Base-by-base conservation (phyloP, 2,797 vertebrate genomes). In the Anniella stebbinsi region DNA sequence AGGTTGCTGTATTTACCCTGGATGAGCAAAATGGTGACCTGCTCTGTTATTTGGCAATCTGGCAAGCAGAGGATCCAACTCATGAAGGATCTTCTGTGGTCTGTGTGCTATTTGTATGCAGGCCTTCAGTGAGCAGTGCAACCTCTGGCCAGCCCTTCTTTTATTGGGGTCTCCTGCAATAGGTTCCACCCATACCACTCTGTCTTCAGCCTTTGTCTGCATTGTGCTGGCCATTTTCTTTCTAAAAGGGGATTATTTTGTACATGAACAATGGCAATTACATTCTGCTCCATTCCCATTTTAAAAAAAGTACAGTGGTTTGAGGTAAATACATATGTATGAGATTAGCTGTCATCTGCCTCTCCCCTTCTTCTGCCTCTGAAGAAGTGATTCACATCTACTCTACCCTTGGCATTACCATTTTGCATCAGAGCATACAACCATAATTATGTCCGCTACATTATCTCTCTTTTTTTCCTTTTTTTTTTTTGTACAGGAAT, bases 301-400 rank as follows among this genome's bases (percentile, higher is more conserved):
- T 57, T 57, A 41, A 66, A 84, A 89, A 63, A 84, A n/a, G 41
- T 25, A 67, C n/a, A 89, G 86, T 69, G 88, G 51, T 69, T 91
- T 92, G 76, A 75, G 38, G 54, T 86, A 80, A 93, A 87, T 93
- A 73, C 84, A 89, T 96, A 91, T 89, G 89, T 89, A 87, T 96
- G 95, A 96, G 93, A 92, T 97, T 96, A 97, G 96, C 92, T 93
- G 73, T 90, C 95, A 92, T 90, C 91, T 92, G 91, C 73, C 91
- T 94, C 88, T 60, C 80, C 93, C 87, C 92, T 95, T 85, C 88
- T 89, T 90, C 5, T 89, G 88, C 94, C 96, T 95, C 96, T 87
- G 89, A 96, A 96, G 97, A 96, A 94, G 96, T 97, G 97, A 97
- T 93, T 97, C 96, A 97, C 95, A 97, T 95, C 95, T 97, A 96